Percentiles rank a stretch among this genome's conserved stretches.
Evolutionary conservation across 2,888 invertebrate genomes (phyloP).

Genomic region (Geophilus truncorum): DNA sequence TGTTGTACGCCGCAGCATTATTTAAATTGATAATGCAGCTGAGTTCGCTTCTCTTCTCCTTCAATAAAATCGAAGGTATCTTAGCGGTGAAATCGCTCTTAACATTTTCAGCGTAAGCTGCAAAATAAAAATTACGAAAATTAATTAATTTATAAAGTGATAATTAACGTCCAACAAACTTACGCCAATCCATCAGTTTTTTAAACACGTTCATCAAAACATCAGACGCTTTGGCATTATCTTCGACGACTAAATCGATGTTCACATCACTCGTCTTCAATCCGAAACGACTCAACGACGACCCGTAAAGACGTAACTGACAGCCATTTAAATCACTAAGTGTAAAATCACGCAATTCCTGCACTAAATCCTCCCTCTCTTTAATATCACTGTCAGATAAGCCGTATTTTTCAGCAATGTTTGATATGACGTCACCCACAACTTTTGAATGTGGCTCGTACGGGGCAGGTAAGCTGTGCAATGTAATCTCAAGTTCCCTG

Average conservation of each 20-base stretch:
- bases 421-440: constrained; percentile 43
- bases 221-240: constrained; percentile 38
- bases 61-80: constrained; percentile 47
- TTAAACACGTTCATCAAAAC: constrained; percentile 39
- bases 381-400: constrained; percentile 43
- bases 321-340: constrained; percentile 35
- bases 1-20: constrained; percentile 43
- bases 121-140: neutral
- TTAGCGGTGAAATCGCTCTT: constrained; percentile 47
- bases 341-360: constrained; percentile 41
- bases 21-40: constrained; percentile 47
- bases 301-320: constrained; percentile 49
- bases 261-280: constrained; percentile 50
- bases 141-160: neutral
- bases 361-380: constrained; percentile 41
- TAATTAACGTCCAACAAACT: too few species aligned
- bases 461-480: constrained; percentile 45
- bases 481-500: constrained; percentile 42
- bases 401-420: constrained; percentile 42
- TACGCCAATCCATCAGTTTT: constrained; percentile 27
- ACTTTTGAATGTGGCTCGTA: constrained; percentile 43
- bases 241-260: constrained; percentile 45
- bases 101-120: constrained; percentile 41
- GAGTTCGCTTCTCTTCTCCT: constrained; percentile 42
- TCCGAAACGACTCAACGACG: constrained; percentile 49